These are phyloP conservation scores for Homarus americanus DNA, from an alignment of 1,140 invertebrate species.

Conservation along the genomic window DNA sequence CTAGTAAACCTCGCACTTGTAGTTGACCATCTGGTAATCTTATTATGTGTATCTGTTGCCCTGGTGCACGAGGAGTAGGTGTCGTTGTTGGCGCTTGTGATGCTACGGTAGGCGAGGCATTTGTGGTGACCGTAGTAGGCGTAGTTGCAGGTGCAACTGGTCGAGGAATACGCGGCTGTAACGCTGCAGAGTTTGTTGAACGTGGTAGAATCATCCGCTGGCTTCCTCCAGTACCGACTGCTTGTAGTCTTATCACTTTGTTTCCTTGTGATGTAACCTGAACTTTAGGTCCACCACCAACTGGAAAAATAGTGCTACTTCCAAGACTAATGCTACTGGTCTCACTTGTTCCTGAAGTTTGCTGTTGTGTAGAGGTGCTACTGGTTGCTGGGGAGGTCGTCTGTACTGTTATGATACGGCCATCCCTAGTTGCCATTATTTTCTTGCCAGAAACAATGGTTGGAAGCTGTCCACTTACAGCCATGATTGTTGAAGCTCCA, in stretches of 20 bases:
- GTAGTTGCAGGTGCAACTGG: slow-evolving; percentile 58
- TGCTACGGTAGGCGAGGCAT: slow-evolving; percentile 38
- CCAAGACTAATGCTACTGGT: slow-evolving; percentile 50
- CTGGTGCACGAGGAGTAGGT: slow-evolving; percentile 35
- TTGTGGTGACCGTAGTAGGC: slow-evolving; percentile 11
- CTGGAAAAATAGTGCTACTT: slow-evolving; percentile 69
- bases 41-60: slow-evolving; percentile 90
- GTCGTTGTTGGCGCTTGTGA: not conserved
- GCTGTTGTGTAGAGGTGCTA: not conserved
- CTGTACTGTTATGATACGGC: slow-evolving; percentile 72
- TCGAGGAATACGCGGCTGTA: slow-evolving; percentile 46
- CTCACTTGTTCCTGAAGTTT: slow-evolving; percentile 9
- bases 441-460: slow-evolving; percentile 69
- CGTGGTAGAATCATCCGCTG: slow-evolving; percentile 67
- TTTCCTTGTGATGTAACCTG: slow-evolving; percentile 65
- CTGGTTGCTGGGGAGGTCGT: slow-evolving; percentile 23
- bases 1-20: slow-evolving; percentile 91
- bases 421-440: slow-evolving; percentile 70
- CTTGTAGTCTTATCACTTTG: slow-evolving; percentile 71
- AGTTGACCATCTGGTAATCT: slow-evolving; percentile 93
- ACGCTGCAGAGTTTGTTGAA: slow-evolving; percentile 30
- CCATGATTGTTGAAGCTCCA: slow-evolving; percentile 64
- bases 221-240: slow-evolving; percentile 27
- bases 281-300: slow-evolving; percentile 66
- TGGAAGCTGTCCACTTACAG: slow-evolving; percentile 56